Evolutionary conservation across 2,888 invertebrate genomes (phyloP).

Genomic region (Andrena marginata): DNA sequence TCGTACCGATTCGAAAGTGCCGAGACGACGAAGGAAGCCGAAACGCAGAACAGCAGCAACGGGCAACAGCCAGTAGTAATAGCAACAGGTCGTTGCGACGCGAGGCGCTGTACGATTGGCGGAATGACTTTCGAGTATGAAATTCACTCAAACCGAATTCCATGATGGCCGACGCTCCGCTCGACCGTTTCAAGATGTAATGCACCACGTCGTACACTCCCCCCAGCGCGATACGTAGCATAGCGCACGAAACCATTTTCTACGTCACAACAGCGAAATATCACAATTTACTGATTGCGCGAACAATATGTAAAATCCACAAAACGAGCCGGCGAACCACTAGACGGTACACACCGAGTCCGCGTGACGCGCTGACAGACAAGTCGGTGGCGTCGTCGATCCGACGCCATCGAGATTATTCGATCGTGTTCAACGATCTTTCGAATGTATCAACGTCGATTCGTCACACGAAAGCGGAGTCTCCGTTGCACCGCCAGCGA

Average conservation of each 20-base stretch:
- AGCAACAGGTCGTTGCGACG: conserved; percentile 62
- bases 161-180: conserved; percentile 70
- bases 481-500: not conserved
- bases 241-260: conserved; percentile 22
- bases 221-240: not conserved
- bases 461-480: not conserved
- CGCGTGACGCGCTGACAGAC: conserved; percentile 58
- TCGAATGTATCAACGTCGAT: conserved; percentile 24
- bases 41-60: conserved; percentile 8
- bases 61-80: conserved; percentile 23
- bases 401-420: conserved; percentile 64
- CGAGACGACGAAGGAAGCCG: not conserved
- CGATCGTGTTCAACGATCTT: conserved; percentile 29
- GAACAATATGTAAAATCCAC: conserved; percentile 22
- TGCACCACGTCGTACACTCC: conserved; percentile 43
- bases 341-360: conserved; percentile 41
- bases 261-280: conserved; percentile 21
- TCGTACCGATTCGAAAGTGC: not conserved
- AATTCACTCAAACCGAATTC: conserved; percentile 66
- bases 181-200: conserved; percentile 51
- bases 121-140: conserved; percentile 58
- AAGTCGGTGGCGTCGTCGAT: conserved; percentile 61
- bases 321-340: conserved; percentile 44
- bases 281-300: conserved; percentile 24
- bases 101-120: conserved; percentile 58